Percentiles rank a stretch among this genome's conserved stretches.
Conservation (phyloP, 2,797 vertebrate genomes). For the Pteropus rufus region DNA sequence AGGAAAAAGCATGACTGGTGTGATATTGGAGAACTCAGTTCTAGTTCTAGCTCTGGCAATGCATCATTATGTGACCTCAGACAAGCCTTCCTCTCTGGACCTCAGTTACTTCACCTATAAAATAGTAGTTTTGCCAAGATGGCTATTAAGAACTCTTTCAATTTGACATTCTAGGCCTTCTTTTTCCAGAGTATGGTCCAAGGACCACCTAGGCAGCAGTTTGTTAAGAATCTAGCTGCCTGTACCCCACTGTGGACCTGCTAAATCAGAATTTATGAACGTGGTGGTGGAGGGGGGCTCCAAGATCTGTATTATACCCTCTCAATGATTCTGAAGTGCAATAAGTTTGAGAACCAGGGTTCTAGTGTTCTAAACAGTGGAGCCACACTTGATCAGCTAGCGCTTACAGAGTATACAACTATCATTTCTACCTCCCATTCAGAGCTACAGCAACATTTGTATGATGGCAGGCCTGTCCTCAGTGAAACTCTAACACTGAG, state of each 20-base stretch:
- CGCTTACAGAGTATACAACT: neutral
- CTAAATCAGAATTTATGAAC: neutral
- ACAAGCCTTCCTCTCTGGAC: neutral
- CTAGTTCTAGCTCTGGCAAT: neutral
- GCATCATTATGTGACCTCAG: neutral
- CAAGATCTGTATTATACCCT: neutral
- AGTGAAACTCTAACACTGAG: neutral
- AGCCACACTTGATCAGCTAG: neutral
- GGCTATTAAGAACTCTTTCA: neutral
- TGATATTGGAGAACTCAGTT: neutral
- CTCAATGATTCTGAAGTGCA: neutral
- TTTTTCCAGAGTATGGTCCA: neutral
- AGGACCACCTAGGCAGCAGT: neutral
- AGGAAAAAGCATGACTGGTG: neutral
- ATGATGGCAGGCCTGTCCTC: neutral
- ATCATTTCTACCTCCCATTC: neutral
- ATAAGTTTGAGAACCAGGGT: neutral
- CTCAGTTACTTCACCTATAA: neutral
- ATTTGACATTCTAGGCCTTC: neutral
- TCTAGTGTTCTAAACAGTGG: neutral
- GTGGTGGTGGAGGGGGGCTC: too few relatives aligned
- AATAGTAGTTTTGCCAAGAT: neutral
- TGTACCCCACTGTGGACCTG: neutral
- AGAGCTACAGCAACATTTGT: neutral
- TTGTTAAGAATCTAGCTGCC: conserved; percentile 3